phyloP scores from a whole-genome alignment of 30 jellyfish, hydroid and myxozoan genomes.

The Turritopsis rubra region DNA sequence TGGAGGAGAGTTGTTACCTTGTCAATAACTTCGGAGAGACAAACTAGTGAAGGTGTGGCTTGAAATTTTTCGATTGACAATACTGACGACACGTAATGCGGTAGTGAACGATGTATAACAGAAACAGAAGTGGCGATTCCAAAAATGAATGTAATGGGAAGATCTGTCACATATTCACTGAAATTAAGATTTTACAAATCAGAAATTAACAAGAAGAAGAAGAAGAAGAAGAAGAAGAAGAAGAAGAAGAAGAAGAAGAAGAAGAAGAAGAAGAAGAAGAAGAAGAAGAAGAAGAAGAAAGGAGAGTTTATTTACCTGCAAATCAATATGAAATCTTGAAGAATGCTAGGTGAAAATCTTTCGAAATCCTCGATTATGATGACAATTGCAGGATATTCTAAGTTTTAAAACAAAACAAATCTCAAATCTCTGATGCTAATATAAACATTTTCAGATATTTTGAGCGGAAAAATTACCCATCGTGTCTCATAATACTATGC shows the following conservation, averaged over 20 bases:
- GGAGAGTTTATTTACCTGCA: constrained; percentile 37
- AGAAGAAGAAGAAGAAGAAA: neutral
- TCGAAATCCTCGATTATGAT: constrained; percentile 76
- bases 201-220: neutral
- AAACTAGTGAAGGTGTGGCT: constrained; percentile 70
- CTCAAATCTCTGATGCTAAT: neutral
- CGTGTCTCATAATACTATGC: too few species aligned
- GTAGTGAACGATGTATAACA: constrained; percentile 63
- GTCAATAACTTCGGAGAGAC: constrained; percentile 66
- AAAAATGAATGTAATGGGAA: constrained; percentile 63
- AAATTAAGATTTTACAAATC: too few species aligned
- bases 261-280: neutral
- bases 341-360: constrained; percentile 39
- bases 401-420: neutral
- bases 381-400: constrained; percentile 23
- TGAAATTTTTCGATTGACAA: constrained; percentile 69
- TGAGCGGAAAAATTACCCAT: too few species aligned
- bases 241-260: neutral
- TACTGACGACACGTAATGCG: constrained; percentile 72
- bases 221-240: neutral
- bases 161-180: constrained; percentile 55
- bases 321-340: constrained; percentile 73
- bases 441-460: too few species aligned
- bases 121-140: constrained; percentile 79
- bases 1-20: constrained; percentile 37